Percentiles rank a stretch among this genome's conserved stretches.
Conservation (phyloP, 1,140 invertebrate species). For the Campodea augens region DNA sequence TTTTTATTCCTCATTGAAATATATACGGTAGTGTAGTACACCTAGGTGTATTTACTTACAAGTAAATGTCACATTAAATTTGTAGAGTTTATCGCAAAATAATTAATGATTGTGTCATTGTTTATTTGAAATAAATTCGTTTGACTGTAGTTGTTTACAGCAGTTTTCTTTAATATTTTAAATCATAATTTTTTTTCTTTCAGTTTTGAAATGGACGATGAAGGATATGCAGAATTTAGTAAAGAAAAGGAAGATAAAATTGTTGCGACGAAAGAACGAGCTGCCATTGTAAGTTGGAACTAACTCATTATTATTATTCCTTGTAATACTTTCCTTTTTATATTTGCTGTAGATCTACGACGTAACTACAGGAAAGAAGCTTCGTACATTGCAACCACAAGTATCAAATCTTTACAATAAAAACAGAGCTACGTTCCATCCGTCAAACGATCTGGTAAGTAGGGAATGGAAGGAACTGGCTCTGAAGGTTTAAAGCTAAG, state of each 20-base stretch:
- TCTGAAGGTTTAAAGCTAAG: too few species aligned
- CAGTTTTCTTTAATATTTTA: background rate
- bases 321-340: too few species aligned
- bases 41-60: too few species aligned
- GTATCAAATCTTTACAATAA: conserved; percentile 81
- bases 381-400: conserved; percentile 52
- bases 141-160: too few species aligned
- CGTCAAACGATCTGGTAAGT: conserved; percentile 84
- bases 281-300: conserved; percentile 38
- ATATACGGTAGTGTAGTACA: too few species aligned
- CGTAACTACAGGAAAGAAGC: conserved; percentile 50
- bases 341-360: conserved; percentile 85
- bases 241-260: conserved; percentile 67
- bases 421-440: conserved; percentile 86
- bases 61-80: too few species aligned
- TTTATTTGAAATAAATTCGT: too few species aligned
- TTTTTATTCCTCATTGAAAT: too few species aligned
- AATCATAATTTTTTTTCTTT: conserved; percentile 13
- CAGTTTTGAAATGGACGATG: conserved; percentile 49
- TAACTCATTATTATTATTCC: too few species aligned
- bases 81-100: too few species aligned
- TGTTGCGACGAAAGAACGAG: conserved; percentile 59
- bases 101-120: too few species aligned
- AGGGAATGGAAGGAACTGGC: too few species aligned
- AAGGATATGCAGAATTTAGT: conserved; percentile 81